A percentile compares a stretch with the other conserved stretches of the same genome.
phyloP scores from a whole-genome alignment of 1,140 invertebrate species.

The Dolichoris vasculosae region DNA sequence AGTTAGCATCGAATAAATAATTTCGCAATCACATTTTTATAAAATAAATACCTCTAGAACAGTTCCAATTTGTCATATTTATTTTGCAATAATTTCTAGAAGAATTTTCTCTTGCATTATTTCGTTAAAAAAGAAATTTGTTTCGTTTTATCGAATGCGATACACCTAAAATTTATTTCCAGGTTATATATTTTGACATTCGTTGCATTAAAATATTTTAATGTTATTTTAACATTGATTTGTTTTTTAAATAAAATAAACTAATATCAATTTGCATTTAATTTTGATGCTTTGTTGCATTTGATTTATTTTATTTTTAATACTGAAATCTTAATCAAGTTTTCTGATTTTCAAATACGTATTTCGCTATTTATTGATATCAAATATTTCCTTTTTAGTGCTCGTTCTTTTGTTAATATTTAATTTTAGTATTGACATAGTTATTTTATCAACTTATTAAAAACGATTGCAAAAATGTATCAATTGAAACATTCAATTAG shows the following conservation, averaged over 20 bases:
- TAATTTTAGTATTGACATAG: too few relatives aligned
- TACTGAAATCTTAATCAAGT: too few relatives aligned
- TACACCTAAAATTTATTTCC: not conserved
- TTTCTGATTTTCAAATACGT: too few relatives aligned
- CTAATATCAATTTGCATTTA: not conserved
- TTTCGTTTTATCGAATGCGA: not conserved
- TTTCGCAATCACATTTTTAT: not conserved
- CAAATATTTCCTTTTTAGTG: too few relatives aligned
- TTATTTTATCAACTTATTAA: too few relatives aligned
- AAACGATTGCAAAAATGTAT: too few relatives aligned
- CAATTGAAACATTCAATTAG: too few relatives aligned
- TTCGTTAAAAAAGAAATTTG: not conserved
- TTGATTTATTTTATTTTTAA: too few relatives aligned
- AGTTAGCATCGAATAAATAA: not conserved
- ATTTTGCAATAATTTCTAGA: not conserved
- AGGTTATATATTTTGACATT: not conserved
- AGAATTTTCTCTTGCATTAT: not conserved
- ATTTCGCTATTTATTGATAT: too few relatives aligned
- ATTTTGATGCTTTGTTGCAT: too few relatives aligned
- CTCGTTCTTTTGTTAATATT: too few relatives aligned
- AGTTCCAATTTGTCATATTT: not conserved
- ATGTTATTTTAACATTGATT: too few relatives aligned
- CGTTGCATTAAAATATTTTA: not conserved
- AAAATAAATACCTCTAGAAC: not conserved
- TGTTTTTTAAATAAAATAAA: not conserved